These are phyloP conservation scores for Seriola aureovittata DNA, from an alignment of 2,113 vertebrate species.

Conservation along the genomic window DNA sequence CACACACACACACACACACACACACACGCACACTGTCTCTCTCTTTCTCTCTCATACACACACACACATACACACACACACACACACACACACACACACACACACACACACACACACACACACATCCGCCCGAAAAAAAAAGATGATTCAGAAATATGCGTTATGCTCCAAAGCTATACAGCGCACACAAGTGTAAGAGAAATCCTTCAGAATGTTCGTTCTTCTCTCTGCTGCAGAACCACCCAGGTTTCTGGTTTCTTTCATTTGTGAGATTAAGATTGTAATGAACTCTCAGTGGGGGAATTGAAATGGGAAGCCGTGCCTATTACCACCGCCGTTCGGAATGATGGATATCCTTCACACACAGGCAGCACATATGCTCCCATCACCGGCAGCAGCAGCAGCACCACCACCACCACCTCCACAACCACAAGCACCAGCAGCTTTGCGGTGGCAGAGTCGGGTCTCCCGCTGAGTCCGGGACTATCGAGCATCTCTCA, in stretches of 20 bases:
- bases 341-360: slow-evolving; percentile 27
- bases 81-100: not conserved
- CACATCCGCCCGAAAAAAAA: slow-evolving; percentile 41
- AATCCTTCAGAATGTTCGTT: not conserved
- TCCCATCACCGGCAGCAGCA: slow-evolving; percentile 10
- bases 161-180: slow-evolving; percentile 29
- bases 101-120: not conserved
- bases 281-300: slow-evolving; percentile 41
- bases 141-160: slow-evolving; percentile 57
- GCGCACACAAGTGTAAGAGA: not conserved
- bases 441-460: slow-evolving; percentile 61
- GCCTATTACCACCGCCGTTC: slow-evolving; percentile 21
- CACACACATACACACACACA: slow-evolving; percentile 24
- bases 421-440: slow-evolving; percentile 7
- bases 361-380: slow-evolving; percentile 17
- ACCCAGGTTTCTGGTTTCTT: slow-evolving; percentile 20
- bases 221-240: slow-evolving; percentile 4
- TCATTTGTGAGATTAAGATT: slow-evolving; percentile 13
- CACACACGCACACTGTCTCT: not conserved
- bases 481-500: slow-evolving; percentile 43
- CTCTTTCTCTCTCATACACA: not conserved
- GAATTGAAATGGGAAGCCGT: slow-evolving; percentile 3
- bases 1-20: not conserved
- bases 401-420: slow-evolving; percentile 16
- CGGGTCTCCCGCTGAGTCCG: slow-evolving; percentile 68